Percentiles rank a stretch among this genome's conserved stretches.
phyloP scores from a whole-genome alignment of 2,797 vertebrate genomes.

The Galagoides demidoff region DNA sequence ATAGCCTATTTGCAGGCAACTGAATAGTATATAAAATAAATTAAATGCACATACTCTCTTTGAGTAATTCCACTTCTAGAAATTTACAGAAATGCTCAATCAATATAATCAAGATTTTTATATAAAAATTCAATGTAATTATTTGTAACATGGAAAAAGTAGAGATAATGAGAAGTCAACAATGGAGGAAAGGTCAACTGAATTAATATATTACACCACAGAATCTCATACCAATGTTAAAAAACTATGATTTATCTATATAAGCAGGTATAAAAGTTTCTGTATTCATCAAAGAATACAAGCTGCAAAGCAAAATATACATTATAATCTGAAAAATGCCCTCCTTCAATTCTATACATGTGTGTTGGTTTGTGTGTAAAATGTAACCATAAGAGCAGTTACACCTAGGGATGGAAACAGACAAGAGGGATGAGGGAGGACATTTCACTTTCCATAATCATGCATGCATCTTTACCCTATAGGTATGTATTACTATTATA shows the following conservation, averaged over 20 bases:
- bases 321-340: not conserved
- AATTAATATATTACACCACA: not conserved
- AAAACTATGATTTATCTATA: not conserved
- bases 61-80: not conserved
- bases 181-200: not conserved
- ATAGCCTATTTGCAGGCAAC: not conserved
- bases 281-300: not conserved
- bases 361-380: not conserved
- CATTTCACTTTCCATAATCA: constrained; percentile 10
- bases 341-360: not conserved
- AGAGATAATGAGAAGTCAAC: not conserved
- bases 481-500: not conserved
- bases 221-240: not conserved
- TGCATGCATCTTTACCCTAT: not conserved
- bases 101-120: not conserved
- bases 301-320: not conserved
- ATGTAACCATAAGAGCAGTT: not conserved
- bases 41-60: not conserved
- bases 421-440: not conserved
- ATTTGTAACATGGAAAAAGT: constrained; percentile 6
- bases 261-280: not conserved
- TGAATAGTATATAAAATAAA: not conserved
- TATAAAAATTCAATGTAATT: constrained; percentile 28
- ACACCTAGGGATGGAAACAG: not conserved
- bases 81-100: not conserved